These are phyloP conservation scores for Tholera decimalis DNA, from an alignment of 2,888 invertebrate species.

Conservation along the genomic window DNA sequence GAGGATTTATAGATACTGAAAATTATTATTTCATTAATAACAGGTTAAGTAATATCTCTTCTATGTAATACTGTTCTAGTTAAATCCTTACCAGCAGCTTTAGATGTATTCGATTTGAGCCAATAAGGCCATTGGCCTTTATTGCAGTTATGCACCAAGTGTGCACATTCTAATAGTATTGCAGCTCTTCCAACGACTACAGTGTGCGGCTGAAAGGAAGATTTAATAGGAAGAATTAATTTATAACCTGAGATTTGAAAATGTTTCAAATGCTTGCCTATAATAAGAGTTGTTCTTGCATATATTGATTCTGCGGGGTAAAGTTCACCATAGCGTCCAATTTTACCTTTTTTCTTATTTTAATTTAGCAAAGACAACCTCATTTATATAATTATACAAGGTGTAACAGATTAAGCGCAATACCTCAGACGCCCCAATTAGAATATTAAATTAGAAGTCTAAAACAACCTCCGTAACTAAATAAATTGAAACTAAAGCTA, in stretches of 20 bases:
- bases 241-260: too few species aligned
- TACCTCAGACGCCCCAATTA: too few species aligned
- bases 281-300: too few species aligned
- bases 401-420: too few species aligned
- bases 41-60: background rate
- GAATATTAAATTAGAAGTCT: too few species aligned
- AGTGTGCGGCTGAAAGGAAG: slow-evolving; percentile 94
- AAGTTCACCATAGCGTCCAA: too few species aligned
- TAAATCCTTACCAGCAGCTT: slow-evolving; percentile 80
- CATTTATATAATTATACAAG: too few species aligned
- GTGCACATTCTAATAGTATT: slow-evolving; percentile 98
- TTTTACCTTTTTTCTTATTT: background rate
- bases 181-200: slow-evolving; percentile 98
- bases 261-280: background rate
- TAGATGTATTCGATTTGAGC: slow-evolving; percentile 95
- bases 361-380: background rate
- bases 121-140: slow-evolving; percentile 99
- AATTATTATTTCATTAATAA: slow-evolving; percentile 37
- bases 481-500: too few species aligned
- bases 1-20: slow-evolving; percentile 85
- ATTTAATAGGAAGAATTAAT: background rate
- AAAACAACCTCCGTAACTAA: too few species aligned
- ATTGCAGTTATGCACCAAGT: slow-evolving; percentile 99
- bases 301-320: too few species aligned
- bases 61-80: background rate